A percentile compares a stretch with the other conserved stretches of the same genome.
phyloP scores from a whole-genome alignment of 2,888 invertebrate genomes.

The Meiosimyza decipiens region DNA sequence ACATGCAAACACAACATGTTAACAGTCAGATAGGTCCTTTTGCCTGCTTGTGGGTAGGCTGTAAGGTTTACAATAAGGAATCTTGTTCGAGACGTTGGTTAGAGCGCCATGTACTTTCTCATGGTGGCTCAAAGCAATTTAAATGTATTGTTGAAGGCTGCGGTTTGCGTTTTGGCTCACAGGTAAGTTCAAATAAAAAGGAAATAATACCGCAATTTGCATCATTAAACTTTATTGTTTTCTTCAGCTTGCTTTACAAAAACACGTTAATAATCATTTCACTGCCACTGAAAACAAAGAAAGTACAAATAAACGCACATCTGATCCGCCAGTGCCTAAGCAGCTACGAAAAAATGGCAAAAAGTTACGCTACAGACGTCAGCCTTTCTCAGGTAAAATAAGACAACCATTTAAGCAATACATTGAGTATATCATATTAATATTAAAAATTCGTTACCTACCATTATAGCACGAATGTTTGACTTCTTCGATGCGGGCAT shows the following conservation, averaged over 20 bases:
- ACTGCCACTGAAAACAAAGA: constrained; percentile 70
- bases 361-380: constrained; percentile 85
- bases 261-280: constrained; percentile 95
- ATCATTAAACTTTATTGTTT: constrained; percentile 19
- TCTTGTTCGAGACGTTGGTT: constrained; percentile 95
- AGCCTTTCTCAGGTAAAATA: constrained; percentile 87
- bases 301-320: constrained; percentile 74
- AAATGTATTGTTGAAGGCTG: constrained; percentile 96
- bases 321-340: constrained; percentile 81
- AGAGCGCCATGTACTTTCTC: constrained; percentile 90
- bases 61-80: constrained; percentile 92
- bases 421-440: background rate
- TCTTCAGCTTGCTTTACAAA: constrained; percentile 76
- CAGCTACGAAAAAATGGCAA: constrained; percentile 88
- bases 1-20: constrained; percentile 87
- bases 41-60: constrained; percentile 92
- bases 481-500: constrained; percentile 93
- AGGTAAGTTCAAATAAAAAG: constrained; percentile 71
- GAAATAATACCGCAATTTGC: background rate
- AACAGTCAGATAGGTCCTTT: constrained; percentile 88
- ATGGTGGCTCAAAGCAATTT: constrained; percentile 93
- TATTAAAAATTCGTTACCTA: constrained; percentile 32
- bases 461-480: constrained; percentile 84
- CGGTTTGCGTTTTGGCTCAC: constrained; percentile 86
- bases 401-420: background rate